Base-by-base conservation (phyloP, 2,113 vertebrate species). In the Desmodus rotundus region DNA sequence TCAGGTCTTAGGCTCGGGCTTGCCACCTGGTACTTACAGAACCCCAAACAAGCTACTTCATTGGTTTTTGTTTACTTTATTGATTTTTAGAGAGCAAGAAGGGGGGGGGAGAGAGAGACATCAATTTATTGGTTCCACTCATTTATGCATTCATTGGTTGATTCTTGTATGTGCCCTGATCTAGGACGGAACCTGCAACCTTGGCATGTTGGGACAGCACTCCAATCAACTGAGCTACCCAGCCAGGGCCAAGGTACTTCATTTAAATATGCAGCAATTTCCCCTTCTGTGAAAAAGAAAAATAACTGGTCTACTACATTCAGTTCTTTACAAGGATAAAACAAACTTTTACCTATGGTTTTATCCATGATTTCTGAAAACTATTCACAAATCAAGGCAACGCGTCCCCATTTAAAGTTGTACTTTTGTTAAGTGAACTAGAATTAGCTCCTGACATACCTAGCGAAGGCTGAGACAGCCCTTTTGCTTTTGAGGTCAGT, bases 401-500 rank as follows among this genome's bases (percentile, higher is more conserved):
- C 12, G 45, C 38, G 17, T 36, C 19, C 91, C 50, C 77, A 83
- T 63, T 82, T 58, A 31, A 85, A 43, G 65, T 72, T 43, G 82
- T 47, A 36, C 85, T 92, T 92, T 94, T 93, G 58, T 92, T 50
- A 24, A 4, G 17, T 43, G 82, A 88, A 45, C 74, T 77, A 89
- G 93, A 95, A 96, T 96, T 56, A 93, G 93, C 88, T 93, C 82
- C 73, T 63, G 85, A 89, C 81, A 85, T 68, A 33, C 76, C 56
- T 26, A 22, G n/a, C 61, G 5, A 94, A 97, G 95, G 97, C 97
- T 97, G 97, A 98, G 93, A 86, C 97, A 96, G 95, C 95, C 96
- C 93, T 96, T 98, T 94, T 95, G 93, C 93, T 96, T 97, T 94
- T 97, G 96, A 98, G 97, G 96, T 98, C 97, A 96, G 94, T 86